Base-by-base conservation (phyloP, 1,140 invertebrate species). In the Episyrphus balteatus region DNA sequence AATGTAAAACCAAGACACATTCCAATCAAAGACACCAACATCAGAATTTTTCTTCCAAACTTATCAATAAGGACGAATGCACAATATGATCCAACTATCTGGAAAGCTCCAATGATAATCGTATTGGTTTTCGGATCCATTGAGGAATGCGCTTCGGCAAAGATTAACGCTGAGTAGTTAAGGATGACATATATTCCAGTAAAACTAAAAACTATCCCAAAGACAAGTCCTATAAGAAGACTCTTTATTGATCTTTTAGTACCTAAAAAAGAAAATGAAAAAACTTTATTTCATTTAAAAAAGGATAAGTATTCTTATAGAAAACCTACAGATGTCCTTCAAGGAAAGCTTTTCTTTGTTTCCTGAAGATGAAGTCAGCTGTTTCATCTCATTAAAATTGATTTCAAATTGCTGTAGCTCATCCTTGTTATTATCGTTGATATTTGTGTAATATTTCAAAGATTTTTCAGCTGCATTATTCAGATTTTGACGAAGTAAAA, bases 121-220 rank as follows among this genome's bases (percentile, higher is more conserved):
- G 74, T 74, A 50, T 74, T 73, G 21, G 73, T 73, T 53, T 75
- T 74, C 0, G 74, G 71, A 48, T 71, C 71, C 41, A 76, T 50
- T 3, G 59, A 60, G 0, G 76, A 76, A 5, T 79, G 77, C 1
- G 84, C 75, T 1, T 71, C 70, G 1, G 64, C 54, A 59, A 86
- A 90, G 54, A 86, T 88, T 1, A 66, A 71, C 14, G 65, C 54
- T 55, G 61, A 62, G 44, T 68, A 68, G 42, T 59, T 65, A 21
- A 62, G 56, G 26, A 66, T 49, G n/a, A 61, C 58, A n/a, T 62
- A 65, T 7, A 52, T 55, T 42, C 64, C 64, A 15, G 50, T 55
- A 11, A 66, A 66, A 2, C 56, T 56, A 44, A 57, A 58, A 11
- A 57, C 52, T 9, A 62, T 44, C 57, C 66, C 59, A 1, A 67